A percentile compares a stretch with the other conserved stretches of the same genome.
Conservation (phyloP, 2,888 invertebrate genomes). For the Hedychridium roseum region DNA sequence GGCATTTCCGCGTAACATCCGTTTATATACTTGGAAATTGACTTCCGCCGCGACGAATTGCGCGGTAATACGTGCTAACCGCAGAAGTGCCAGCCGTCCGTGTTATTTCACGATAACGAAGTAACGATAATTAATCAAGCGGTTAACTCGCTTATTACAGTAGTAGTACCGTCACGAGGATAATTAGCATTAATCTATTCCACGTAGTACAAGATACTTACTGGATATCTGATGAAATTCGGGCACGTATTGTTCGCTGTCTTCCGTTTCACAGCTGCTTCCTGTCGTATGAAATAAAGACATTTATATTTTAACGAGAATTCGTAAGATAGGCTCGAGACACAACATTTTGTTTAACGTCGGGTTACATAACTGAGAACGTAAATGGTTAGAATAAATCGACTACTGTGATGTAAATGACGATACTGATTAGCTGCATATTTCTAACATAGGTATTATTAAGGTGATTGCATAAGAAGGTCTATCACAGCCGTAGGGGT, state of each 20-base stretch:
- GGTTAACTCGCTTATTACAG: neutral
- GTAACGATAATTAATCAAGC: neutral
- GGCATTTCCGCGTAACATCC: constrained; percentile 43
- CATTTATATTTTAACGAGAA: neutral
- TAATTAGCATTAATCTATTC: too few species aligned
- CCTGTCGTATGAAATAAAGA: constrained; percentile 56
- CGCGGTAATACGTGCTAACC: constrained; percentile 5
- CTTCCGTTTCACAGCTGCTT: constrained; percentile 67
- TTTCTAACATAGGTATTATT: constrained; percentile 1
- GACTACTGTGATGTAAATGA: neutral
- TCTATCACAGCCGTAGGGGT: neutral
- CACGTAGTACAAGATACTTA: constrained; percentile 32
- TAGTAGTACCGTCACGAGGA: constrained; percentile 7
- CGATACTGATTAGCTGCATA: neutral
- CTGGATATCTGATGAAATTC: constrained; percentile 58
- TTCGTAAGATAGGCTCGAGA: neutral
- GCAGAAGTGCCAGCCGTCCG: too few species aligned
- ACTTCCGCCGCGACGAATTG: constrained; percentile 26
- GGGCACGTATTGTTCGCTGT: constrained; percentile 67
- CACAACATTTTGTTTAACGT: neutral
- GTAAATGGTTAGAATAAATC: neutral
- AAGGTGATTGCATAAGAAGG: neutral
- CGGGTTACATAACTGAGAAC: neutral
- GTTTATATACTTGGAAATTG: constrained; percentile 37
- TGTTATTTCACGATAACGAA: neutral